Evolutionary conservation across 2,113 vertebrate species (phyloP).

Genomic region (Lonchura striata): DNA sequence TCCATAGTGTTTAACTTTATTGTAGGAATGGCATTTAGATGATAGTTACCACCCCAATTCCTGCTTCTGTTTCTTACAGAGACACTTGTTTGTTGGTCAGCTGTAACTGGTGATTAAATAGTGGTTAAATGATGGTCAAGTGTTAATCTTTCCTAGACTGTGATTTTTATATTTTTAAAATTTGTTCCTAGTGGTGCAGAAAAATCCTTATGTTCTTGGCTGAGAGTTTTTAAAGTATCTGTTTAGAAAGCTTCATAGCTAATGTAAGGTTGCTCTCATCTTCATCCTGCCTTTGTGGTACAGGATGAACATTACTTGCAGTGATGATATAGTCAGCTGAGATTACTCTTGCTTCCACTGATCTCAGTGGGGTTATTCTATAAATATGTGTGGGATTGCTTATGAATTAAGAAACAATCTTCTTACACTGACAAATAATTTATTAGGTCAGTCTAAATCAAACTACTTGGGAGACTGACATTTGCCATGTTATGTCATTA

Average conservation of each 20-base stretch:
- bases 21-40: not conserved
- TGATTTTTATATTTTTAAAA: accelerated
- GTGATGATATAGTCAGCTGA: not conserved
- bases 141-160: not conserved
- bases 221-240: not conserved
- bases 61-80: not conserved
- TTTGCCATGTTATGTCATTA: not conserved
- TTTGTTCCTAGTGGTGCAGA: not conserved
- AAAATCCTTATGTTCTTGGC: not conserved
- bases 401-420: not conserved
- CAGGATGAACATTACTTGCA: not conserved
- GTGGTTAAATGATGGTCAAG: not conserved
- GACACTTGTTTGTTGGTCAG: not conserved
- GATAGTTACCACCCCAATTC: not conserved
- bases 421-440: not conserved
- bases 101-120: not conserved
- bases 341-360: not conserved
- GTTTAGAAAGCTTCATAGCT: not conserved
- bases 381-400: not conserved
- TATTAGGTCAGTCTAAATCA: not conserved
- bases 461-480: not conserved
- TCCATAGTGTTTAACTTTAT: not conserved
- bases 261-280: not conserved
- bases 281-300: not conserved
- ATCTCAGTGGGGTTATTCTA: not conserved